Base-by-base conservation (phyloP, 2,888 invertebrate genomes). In the Ochropleura plecta region DNA sequence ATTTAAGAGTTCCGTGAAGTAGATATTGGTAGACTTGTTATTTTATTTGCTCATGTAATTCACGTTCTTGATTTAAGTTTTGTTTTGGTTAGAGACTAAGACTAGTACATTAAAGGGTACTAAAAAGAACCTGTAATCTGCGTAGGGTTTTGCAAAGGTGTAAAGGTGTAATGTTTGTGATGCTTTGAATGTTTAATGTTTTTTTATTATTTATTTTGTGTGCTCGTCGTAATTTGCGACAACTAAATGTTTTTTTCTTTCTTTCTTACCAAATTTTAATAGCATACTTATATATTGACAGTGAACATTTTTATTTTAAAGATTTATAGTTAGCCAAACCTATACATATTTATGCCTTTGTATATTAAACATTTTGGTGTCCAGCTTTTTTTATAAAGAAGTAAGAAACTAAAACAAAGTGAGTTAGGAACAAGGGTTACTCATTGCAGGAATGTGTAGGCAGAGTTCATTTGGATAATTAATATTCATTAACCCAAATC, bases 401-500 rank as follows among this genome's bases (percentile, higher is more conserved):
- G 14, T n/a, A 44, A 7, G 14, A 12, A 44, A 62, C n/a, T 44
- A 10, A 7, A 44, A n/a, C 62, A 42, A 42, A 40, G 40, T 40
- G 12, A 44, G 12, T 20, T 67, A 20, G 9, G 5, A 59, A 55
- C 44, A 48, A 53, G 6, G 49, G 20, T 44, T 53, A 63, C n/a
- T 44, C 10, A 65, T 57, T 49, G 55, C 8, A 7, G 48, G 42
- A 80, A 44, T 46, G 57, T 68, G 18, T 59, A 57, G 9, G 14
- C 12, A 14, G 5, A 8, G 30, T 53, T 42, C 18, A 70, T 64
- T 81, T n/a, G 51, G 14, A n/a, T 70, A 57, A 84, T 73, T 66
- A 71, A 74, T 71, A 70, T 67, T 57, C 55, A 74, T 83, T 78
- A 81, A 9, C 42, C n/a, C 9, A 49, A 78, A 77, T 65, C 68